phyloP scores from a whole-genome alignment of 2,888 invertebrate species.

The Cepaea hortensis region DNA sequence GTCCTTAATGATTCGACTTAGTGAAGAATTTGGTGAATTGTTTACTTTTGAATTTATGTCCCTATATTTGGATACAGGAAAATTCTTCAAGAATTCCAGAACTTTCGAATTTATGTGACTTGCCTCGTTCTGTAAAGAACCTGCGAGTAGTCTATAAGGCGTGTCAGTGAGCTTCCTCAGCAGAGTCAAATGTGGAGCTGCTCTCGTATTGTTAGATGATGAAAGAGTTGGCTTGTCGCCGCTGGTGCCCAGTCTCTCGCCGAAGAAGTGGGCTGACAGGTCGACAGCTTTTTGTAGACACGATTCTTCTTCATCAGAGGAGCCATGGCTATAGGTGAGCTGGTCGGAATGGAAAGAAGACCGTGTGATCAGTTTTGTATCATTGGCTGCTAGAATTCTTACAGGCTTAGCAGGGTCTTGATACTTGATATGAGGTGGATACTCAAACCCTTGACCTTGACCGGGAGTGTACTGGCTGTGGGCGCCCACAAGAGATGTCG shows the following conservation, averaged over 20 bases:
- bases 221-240: no score
- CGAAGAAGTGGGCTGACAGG: conserved; percentile 62
- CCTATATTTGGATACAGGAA: background rate
- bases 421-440: no score
- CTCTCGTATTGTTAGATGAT: no score
- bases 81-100: background rate
- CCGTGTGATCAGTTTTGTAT: conserved; percentile 9
- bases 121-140: background rate
- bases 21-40: no score
- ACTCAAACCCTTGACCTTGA: no score
- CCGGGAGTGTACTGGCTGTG: no score
- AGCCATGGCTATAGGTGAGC: background rate
- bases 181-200: background rate
- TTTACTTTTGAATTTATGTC: no score
- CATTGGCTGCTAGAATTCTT: no score
- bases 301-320: conserved; percentile 56
- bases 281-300: conserved; percentile 59
- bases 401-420: no score
- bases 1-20: no score
- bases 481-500: no score
- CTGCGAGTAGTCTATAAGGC: background rate
- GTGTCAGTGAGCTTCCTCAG: background rate
- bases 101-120: conserved; percentile 16
- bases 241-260: conserved; percentile 27
- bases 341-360: conserved; percentile 36